Percentiles rank a stretch among this genome's conserved stretches.
phyloP scores from a whole-genome alignment of 2,888 invertebrate genomes.

The Lottia gigantea region DNA sequence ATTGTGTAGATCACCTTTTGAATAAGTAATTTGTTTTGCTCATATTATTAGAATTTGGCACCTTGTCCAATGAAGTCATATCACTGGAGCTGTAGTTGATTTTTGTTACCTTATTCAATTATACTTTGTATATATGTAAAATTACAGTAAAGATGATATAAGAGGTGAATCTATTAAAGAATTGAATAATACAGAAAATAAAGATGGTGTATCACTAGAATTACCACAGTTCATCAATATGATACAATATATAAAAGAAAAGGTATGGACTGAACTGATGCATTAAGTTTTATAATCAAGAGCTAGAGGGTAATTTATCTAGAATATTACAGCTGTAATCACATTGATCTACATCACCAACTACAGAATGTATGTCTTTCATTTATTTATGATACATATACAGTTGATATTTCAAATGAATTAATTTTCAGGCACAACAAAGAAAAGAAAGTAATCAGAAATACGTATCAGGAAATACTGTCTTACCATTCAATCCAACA shows the following conservation, averaged over 20 bases:
- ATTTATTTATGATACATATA: too few relatives aligned
- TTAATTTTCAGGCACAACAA: conserved; percentile 42
- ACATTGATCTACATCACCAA: too few relatives aligned
- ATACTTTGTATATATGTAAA: conserved; percentile 18
- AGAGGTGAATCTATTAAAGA: conserved; percentile 79
- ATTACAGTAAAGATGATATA: conserved; percentile 82
- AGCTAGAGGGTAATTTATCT: too few relatives aligned
- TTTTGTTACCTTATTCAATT: background rate
- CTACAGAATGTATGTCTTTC: too few relatives aligned
- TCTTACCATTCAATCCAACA: conserved; percentile 77
- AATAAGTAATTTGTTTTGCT: too few relatives aligned
- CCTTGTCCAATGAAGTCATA: background rate
- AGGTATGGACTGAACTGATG: conserved; percentile 39
- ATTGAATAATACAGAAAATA: conserved; percentile 63
- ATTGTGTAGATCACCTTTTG: too few relatives aligned
- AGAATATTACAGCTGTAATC: too few relatives aligned
- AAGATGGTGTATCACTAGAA: conserved; percentile 19
- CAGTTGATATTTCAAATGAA: conserved; percentile 3
- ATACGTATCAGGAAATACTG: conserved; percentile 55
- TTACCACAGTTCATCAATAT: conserved; percentile 80
- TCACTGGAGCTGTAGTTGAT: too few relatives aligned
- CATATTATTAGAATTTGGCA: too few relatives aligned
- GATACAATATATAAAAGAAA: conserved; percentile 77
- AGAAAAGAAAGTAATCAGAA: conserved; percentile 51
- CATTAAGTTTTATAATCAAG: too few relatives aligned